Percentiles rank a stretch among this genome's conserved stretches.
These are phyloP conservation scores for Dinocampus coccinellae DNA, from an alignment of 2,888 invertebrate genomes.

Conservation along the genomic window DNA sequence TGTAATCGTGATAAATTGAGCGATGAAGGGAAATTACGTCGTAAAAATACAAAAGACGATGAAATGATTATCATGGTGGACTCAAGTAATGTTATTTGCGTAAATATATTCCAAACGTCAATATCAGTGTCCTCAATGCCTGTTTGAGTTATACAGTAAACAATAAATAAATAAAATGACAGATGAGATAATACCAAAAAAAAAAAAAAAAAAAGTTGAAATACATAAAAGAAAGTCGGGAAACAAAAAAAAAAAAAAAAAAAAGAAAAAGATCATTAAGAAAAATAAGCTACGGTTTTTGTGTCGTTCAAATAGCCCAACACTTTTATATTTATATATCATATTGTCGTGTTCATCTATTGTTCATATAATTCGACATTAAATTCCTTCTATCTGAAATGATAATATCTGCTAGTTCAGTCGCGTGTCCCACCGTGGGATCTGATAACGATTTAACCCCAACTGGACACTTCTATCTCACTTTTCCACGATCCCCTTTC, in stretches of 20 bases:
- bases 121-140: neutral
- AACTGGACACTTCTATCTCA: constrained; percentile 50
- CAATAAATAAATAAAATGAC: too few species aligned
- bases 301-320: constrained; percentile 35
- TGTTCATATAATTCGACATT: constrained; percentile 64
- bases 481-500: constrained; percentile 34
- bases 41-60: constrained; percentile 38
- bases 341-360: constrained; percentile 43
- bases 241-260: constrained; percentile 13
- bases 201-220: neutral
- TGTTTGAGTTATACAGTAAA: too few species aligned
- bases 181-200: too few species aligned
- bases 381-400: constrained; percentile 65
- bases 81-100: neutral
- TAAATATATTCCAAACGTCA: neutral
- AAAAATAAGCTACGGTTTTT: constrained; percentile 41
- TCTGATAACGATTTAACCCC: constrained; percentile 64
- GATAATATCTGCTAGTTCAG: constrained; percentile 64
- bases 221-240: neutral
- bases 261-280: constrained; percentile 12
- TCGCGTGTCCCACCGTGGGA: constrained; percentile 67
- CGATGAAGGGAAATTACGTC: constrained; percentile 43
- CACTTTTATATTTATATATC: constrained; percentile 26
- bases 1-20: constrained; percentile 40
- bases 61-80: neutral